Base-by-base conservation (phyloP, 2,888 invertebrate genomes). In the Dicranocentrus wangi region DNA sequence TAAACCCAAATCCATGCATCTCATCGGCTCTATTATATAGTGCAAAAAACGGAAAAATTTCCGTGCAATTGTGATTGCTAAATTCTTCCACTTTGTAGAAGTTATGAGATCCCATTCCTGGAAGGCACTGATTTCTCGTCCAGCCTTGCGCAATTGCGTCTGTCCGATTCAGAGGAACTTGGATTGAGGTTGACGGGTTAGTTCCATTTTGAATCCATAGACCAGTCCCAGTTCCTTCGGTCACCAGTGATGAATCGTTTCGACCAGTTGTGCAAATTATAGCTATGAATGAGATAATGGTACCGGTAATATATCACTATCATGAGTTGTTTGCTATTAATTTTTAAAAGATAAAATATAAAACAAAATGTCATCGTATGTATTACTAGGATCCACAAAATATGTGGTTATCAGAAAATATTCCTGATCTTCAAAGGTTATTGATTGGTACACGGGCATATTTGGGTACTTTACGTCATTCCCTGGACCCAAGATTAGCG, bases 201-300 rank as follows among this genome's bases (percentile, higher is more conserved):
- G 81, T 69, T 25, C 86, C 86, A 42, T 80, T 81, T 78, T 86
- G 86, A 39, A 86, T 69, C 55, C 66, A 79, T 0, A 86, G 53
- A 7, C 80, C 82, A 13, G 83, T 81, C 10, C 83, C 86, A 21
- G 85, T 86, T 13, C 85, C 84, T 13, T 84, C 80, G 10, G 43
- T 69, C 10, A 25, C 32, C 21, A 86, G 61, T 7, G 61, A 28
- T 0, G 25, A 51, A 21, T 69, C 75, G 10, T 76, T 78, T 51
- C 86, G n/a, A 28, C 86, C 86, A 25, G 51, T 71, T 2, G 32
- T 68, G 72, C 86, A 86, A 63, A 86, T 85, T 13, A 55, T 83
- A 1, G 53, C 83, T 85, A 43, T n/a, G 7, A 17, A 43, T 28
- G 21, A 51, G 10, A 43, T 68, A 17, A 60, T 60, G 7, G 32